Evolutionary conservation across 2,888 invertebrate genomes (phyloP), one percentile per base, ranked within the genome.

Genomic region (Galerucella nymphaeae): DNA sequence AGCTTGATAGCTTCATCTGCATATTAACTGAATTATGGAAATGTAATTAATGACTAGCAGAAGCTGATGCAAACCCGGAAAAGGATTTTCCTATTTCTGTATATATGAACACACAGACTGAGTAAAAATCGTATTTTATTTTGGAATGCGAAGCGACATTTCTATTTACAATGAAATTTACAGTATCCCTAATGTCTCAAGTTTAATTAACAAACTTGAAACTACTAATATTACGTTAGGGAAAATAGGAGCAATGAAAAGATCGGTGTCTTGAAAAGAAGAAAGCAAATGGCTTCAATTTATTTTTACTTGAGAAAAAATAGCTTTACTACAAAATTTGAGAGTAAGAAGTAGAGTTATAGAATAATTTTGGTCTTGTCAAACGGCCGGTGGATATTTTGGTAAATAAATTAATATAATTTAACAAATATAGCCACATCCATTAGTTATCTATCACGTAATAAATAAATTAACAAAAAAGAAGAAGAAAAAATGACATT

Each of bases 21-120:
- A 87, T 87, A 85, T 87, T 87, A 87, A 87, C 85, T 83, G 84
- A 85, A 86, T 86, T 87, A 87, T 87, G 87, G 86, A 86, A 86
- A 86, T 86, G 86, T 84, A 87, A 87, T 87, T 87, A 87, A 80
- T 73, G 73, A 65, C 75, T 70, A 72, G 73, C 67, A 74, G 65
- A 74, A 71, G 73, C 55, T 59, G 73, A 69, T 73, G 74, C 63
- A 53, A 30, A 65, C 61, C 55, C 41, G 53, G 61, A 48, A 68
- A 30, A 20, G 62, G 69, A 69, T 69, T 42, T 53, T 50, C 50
- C 62, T 50, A 38, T 69, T 62, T 59, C 59, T 59, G 61, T 23
- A 13, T 50, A 48, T 50, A 38, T n/a, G n/a, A 38, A 38, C 30
- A 59, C 42, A 30, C 30, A 38, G 38, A 59, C 59, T 50, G 16